Evolutionary conservation across 2,888 invertebrate genomes (phyloP).

Genomic region (Hypomecis atomaria): DNA sequence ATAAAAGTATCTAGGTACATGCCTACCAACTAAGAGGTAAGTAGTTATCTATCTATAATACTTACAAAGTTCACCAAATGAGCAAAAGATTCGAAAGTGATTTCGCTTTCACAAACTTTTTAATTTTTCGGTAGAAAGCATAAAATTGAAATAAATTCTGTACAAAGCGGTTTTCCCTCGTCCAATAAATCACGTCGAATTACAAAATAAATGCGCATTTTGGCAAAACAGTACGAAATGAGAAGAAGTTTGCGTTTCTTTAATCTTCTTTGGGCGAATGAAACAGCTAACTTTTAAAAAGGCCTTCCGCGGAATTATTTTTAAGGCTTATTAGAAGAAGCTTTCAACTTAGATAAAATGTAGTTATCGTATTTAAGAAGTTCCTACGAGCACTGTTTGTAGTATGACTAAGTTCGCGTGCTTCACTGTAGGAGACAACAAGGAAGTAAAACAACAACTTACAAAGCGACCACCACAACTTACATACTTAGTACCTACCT

Average conservation of each 20-base stretch:
- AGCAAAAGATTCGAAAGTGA: conserved; percentile 7
- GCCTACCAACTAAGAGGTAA: too few species aligned
- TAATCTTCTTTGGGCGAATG: conserved; percentile 26
- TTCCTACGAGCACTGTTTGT: too few species aligned
- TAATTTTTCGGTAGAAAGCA: conserved; percentile 21
- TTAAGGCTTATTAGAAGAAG: conserved; percentile 8
- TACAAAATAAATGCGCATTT: conserved; percentile 29
- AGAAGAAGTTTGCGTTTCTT: conserved; percentile 29
- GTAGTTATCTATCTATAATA: not conserved
- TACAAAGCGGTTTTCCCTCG: conserved; percentile 23
- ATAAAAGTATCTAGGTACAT: too few species aligned
- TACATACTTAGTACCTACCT: too few species aligned
- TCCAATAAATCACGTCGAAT: conserved; percentile 28
- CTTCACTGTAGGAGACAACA: too few species aligned
- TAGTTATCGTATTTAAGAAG: too few species aligned
- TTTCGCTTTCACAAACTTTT: conserved; percentile 5
- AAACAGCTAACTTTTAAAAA: conserved; percentile 28
- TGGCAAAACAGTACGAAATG: conserved; percentile 23
- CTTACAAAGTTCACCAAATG: not conserved
- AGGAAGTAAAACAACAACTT: too few species aligned
- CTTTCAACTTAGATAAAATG: not conserved
- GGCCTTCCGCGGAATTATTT: conserved; percentile 23
- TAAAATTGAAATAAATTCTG: conserved; percentile 26
- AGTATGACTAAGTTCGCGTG: too few species aligned
- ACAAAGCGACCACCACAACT: too few species aligned